Conservation (phyloP, 1,140 invertebrate genomes). For the Phymastichus coffea region DNA sequence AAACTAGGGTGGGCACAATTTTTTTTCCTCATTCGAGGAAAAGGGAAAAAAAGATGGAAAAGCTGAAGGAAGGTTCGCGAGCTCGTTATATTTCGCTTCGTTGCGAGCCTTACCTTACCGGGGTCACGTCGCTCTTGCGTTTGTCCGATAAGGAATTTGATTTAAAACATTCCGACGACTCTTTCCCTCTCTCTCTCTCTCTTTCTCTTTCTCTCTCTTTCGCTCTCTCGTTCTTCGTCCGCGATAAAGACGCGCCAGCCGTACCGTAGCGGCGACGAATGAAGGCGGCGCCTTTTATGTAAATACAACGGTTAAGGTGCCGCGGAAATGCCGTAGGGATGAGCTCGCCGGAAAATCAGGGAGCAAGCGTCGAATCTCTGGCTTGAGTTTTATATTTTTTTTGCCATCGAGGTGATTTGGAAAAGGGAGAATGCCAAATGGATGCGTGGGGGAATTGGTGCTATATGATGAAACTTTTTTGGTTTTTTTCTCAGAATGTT, state of each 20-base stretch:
- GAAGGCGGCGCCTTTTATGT: conserved; percentile 48
- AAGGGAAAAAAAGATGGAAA: neutral
- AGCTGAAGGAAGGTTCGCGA: conserved; percentile 28
- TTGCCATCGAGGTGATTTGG: neutral
- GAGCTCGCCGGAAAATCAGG: conserved; percentile 42
- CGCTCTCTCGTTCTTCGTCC: neutral
- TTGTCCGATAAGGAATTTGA: conserved; percentile 43
- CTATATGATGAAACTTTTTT: no score
- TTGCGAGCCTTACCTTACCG: conserved; percentile 45
- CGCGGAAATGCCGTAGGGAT: conserved; percentile 36
- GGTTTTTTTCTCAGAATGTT: no score
- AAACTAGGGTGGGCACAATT: neutral
- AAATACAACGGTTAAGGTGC: conserved; percentile 43
- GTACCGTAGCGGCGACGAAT: conserved; percentile 27
- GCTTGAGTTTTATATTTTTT: neutral
- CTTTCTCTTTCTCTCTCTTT: neutral
- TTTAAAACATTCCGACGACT: conserved; percentile 26
- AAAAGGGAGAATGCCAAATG: neutral
- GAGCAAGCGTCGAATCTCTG: conserved; percentile 38
- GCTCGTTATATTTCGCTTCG: conserved; percentile 43
- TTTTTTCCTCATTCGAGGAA: neutral
- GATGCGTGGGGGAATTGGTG: no score
- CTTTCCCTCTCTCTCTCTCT: conserved; percentile 23
- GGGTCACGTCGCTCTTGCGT: conserved; percentile 29
- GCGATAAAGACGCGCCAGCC: conserved; percentile 33